Conservation (phyloP, 1,140 invertebrate genomes). For the Ostrea edulis region DNA sequence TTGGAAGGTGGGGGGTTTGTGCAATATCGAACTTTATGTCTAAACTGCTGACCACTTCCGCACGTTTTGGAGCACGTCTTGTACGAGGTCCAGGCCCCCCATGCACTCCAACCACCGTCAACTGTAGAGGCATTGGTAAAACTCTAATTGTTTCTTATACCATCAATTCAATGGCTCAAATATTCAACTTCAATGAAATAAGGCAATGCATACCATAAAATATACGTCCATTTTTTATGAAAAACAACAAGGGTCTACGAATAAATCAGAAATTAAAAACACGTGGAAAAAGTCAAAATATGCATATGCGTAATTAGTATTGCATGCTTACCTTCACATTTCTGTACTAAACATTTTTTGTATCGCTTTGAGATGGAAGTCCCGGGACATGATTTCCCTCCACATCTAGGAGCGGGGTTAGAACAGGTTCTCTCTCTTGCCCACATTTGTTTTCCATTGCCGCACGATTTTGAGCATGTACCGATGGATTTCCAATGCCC, state of each 20-base stretch:
- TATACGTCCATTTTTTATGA: too few species aligned
- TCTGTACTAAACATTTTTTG: constrained; percentile 40
- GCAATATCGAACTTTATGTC: background rate
- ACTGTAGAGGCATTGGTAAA: background rate
- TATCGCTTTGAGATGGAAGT: background rate
- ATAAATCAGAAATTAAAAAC: background rate
- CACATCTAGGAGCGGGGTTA: background rate
- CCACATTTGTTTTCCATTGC: too few species aligned
- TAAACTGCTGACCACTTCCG: background rate
- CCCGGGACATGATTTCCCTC: background rate
- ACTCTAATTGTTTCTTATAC: too few species aligned
- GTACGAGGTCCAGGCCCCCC: background rate
- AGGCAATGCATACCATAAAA: too few species aligned
- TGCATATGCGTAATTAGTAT: constrained; percentile 13
- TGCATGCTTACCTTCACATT: constrained; percentile 43
- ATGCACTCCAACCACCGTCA: background rate
- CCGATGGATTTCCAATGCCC: background rate
- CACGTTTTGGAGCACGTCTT: background rate
- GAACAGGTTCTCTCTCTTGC: background rate
- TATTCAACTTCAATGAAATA: too few species aligned
- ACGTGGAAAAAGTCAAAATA: background rate
- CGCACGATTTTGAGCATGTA: too few species aligned
- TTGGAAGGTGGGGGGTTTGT: background rate
- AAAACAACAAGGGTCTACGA: too few species aligned
- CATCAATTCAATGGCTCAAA: too few species aligned